Evolutionary conservation across 1,140 invertebrate genomes (phyloP).

Genomic region (Aphidius ervi): DNA sequence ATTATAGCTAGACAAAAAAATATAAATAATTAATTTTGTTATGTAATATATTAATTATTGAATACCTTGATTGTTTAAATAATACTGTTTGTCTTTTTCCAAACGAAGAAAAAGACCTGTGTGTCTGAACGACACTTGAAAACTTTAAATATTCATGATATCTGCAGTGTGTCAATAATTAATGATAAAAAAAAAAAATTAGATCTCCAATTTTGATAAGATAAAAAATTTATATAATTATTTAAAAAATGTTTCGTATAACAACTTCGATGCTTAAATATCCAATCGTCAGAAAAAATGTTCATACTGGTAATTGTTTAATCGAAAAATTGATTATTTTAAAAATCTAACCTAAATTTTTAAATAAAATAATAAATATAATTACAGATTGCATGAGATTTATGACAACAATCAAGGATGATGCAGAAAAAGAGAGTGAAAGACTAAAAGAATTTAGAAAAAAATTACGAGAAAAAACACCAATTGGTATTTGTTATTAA

Average conservation of each 20-base stretch:
- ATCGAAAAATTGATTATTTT: background rate
- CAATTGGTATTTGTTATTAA: slow-evolving; percentile 39
- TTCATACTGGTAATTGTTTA: slow-evolving; percentile 18
- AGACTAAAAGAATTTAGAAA: slow-evolving; percentile 48
- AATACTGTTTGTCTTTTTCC: too few species aligned
- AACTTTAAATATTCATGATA: too few species aligned
- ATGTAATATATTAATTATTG: too few species aligned
- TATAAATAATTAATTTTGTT: too few species aligned
- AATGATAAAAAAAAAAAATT: too few species aligned
- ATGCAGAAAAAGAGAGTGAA: slow-evolving; percentile 33
- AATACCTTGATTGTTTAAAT: too few species aligned
- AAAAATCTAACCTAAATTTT: slow-evolving; percentile 3
- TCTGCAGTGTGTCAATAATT: too few species aligned
- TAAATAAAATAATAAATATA: slow-evolving; percentile 6
- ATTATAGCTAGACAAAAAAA: too few species aligned
- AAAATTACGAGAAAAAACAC: slow-evolving; percentile 46
- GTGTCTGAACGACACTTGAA: too few species aligned
- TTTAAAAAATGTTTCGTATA: slow-evolving; percentile 6
- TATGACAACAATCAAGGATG: slow-evolving; percentile 30
- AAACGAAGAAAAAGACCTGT: too few species aligned
- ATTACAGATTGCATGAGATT: slow-evolving; percentile 27
- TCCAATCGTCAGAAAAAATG: slow-evolving; percentile 1
- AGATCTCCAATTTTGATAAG: too few species aligned
- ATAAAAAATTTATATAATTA: background rate
- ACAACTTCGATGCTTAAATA: background rate